A percentile compares a stretch with the other conserved stretches of the same genome.
phyloP scores from a whole-genome alignment of 2,888 invertebrate genomes.

The Metalampra italica region DNA sequence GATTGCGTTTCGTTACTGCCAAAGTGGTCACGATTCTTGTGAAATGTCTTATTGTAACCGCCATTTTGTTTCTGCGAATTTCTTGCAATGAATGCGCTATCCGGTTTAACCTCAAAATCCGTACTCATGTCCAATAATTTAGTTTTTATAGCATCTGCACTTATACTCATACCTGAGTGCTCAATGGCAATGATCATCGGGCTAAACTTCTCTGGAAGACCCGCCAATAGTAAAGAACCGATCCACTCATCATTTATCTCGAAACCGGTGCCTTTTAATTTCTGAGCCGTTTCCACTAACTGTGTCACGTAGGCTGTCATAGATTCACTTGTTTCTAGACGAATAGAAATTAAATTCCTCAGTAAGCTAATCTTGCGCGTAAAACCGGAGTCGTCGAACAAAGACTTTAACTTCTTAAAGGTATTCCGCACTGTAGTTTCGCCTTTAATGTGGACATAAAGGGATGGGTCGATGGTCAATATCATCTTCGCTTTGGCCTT shows the following conservation, averaged over 20 bases:
- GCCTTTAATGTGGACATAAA: constrained; percentile 14
- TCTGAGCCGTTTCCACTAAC: constrained; percentile 12
- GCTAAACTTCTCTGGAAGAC: constrained; percentile 7
- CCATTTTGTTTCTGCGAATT: not conserved
- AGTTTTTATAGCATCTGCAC: constrained; percentile 11
- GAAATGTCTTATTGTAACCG: too few species aligned
- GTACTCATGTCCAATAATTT: constrained; percentile 5
- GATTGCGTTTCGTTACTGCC: too few species aligned
- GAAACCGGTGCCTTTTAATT: constrained; percentile 10
- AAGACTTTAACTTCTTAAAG: constrained; percentile 7
- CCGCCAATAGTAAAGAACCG: constrained; percentile 10
- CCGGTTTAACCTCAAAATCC: not conserved
- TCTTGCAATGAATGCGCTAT: constrained; percentile 1
- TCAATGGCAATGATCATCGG: constrained; percentile 10
- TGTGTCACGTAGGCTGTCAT: constrained; percentile 15
- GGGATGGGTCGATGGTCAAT: constrained; percentile 12
- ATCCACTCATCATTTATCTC: constrained; percentile 10
- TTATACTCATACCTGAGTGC: constrained; percentile 15
- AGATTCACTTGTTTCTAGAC: constrained; percentile 12
- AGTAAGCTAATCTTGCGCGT: constrained; percentile 8
- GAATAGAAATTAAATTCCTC: constrained; percentile 11
- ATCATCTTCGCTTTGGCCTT: constrained; percentile 12
- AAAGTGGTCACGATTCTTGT: too few species aligned
- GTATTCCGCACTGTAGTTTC: constrained; percentile 6
- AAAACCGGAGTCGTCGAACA: constrained; percentile 13